These are phyloP conservation scores for Ectropis grisescens DNA, from an alignment of 1,140 invertebrate species.

Conservation along the genomic window DNA sequence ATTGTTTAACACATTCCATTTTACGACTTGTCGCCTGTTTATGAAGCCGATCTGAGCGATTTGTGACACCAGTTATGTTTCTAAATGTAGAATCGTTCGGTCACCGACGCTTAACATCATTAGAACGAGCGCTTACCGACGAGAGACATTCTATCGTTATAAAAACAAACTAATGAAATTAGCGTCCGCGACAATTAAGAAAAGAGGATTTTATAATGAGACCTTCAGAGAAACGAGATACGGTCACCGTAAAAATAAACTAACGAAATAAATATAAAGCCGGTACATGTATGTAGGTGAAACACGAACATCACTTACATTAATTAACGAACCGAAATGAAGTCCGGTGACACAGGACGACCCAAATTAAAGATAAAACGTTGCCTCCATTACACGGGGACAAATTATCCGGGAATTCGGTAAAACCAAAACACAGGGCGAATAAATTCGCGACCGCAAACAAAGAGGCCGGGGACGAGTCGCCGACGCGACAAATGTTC, in stretches of 20 bases:
- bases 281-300: no score
- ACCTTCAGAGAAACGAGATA: no score
- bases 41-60: conserved; percentile 24
- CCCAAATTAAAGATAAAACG: conserved; percentile 56
- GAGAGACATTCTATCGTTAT: no score
- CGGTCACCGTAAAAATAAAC: no score
- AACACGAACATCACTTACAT: conserved; percentile 16
- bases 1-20: conserved; percentile 49
- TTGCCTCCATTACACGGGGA: conserved; percentile 34
- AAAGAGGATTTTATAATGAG: no score
- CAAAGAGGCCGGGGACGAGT: conserved; percentile 30
- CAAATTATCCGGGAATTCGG: conserved; percentile 46
- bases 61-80: conserved; percentile 13
- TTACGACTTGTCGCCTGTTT: conserved; percentile 36
- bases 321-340: conserved; percentile 31
- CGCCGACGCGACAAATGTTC: conserved; percentile 45
- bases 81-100: no score
- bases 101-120: no score
- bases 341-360: conserved; percentile 27
- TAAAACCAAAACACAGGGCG: conserved; percentile 34
- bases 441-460: conserved; percentile 42
- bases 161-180: no score
- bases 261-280: no score
- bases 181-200: no score
- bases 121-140: no score